These are phyloP conservation scores for Sericinus montela DNA, from an alignment of 2,888 invertebrate species.

Conservation along the genomic window DNA sequence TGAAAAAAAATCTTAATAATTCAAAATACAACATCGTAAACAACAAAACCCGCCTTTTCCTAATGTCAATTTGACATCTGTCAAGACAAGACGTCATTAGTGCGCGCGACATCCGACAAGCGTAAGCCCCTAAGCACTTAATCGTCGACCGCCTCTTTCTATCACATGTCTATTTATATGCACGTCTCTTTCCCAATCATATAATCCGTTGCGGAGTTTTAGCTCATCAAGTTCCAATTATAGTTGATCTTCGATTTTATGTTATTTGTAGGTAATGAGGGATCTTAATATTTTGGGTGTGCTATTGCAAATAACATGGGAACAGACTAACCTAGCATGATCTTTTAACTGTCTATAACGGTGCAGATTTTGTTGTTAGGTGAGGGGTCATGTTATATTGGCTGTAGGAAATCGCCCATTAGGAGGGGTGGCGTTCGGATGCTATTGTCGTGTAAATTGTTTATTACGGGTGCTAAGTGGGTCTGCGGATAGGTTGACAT, in stretches of 20 bases:
- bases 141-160: conserved; percentile 33
- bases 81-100: conserved; percentile 54
- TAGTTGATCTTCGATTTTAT: conserved; percentile 14
- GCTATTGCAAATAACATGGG: conserved; percentile 21
- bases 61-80: conserved; percentile 45
- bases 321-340: neutral
- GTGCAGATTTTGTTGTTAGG: neutral
- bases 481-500: conserved; percentile 25
- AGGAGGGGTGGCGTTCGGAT: conserved; percentile 1
- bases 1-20: conserved; percentile 2
- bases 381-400: neutral
- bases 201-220: conserved; percentile 44
- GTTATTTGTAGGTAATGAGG: conserved; percentile 8
- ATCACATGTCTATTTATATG: conserved; percentile 22
- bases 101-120: conserved; percentile 23
- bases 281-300: conserved; percentile 14
- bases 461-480: conserved; percentile 22
- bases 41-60: conserved; percentile 26
- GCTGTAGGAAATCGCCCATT: neutral
- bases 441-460: conserved; percentile 28
- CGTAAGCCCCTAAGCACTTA: conserved; percentile 46
- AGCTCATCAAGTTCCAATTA: conserved; percentile 16
- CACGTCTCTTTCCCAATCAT: conserved; percentile 47
- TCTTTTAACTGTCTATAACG: neutral
- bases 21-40: neutral